These are phyloP conservation scores for Agrilus mali DNA, from an alignment of 2,888 invertebrate genomes.

Conservation along the genomic window DNA sequence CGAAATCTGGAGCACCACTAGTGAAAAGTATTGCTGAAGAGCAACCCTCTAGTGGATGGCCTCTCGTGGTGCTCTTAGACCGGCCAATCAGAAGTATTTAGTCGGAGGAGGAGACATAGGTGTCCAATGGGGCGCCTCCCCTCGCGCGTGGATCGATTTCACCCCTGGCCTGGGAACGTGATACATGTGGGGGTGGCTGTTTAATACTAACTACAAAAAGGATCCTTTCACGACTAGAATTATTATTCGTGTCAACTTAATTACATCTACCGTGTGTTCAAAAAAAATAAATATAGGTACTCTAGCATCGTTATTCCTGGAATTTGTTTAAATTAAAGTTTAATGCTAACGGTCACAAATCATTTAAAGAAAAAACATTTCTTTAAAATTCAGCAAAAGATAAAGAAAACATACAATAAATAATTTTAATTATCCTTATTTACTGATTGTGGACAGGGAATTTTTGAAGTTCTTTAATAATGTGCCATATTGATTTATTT, in stretches of 20 bases:
- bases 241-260: background rate
- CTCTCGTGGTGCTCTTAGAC: slow-evolving; percentile 23
- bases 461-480: too few relatives aligned
- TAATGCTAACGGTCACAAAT: too few relatives aligned
- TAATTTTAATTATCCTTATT: too few relatives aligned
- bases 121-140: slow-evolving; percentile 23
- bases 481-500: too few relatives aligned
- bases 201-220: background rate
- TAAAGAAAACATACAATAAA: too few relatives aligned
- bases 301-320: too few relatives aligned
- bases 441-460: too few relatives aligned
- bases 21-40: slow-evolving; percentile 32
- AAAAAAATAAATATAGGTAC: background rate
- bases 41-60: slow-evolving; percentile 33
- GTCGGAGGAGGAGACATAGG: slow-evolving; percentile 24
- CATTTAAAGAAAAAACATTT: too few relatives aligned
- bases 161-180: slow-evolving; percentile 17
- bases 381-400: too few relatives aligned
- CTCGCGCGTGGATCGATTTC: slow-evolving; percentile 16
- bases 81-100: slow-evolving; percentile 23
- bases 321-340: too few relatives aligned
- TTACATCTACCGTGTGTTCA: background rate
- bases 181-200: slow-evolving; percentile 5
- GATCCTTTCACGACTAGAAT: background rate
- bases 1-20: slow-evolving; percentile 33